These are phyloP conservation scores for Amphilophus citrinellus DNA, from an alignment of 2,113 vertebrate genomes.

Conservation along the genomic window DNA sequence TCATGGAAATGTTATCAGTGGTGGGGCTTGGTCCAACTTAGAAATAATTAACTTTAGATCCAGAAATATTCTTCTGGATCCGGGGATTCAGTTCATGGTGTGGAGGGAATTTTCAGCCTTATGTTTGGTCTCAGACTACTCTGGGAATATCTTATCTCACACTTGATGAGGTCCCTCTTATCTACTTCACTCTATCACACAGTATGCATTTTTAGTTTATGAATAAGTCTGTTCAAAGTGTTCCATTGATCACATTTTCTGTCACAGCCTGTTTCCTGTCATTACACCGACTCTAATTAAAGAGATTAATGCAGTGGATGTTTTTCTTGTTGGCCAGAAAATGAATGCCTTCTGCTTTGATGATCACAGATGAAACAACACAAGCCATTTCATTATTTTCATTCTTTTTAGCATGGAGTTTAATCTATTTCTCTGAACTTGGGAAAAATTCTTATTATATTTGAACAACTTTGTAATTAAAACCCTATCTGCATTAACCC, in stretches of 20 bases:
- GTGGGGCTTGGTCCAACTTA: background rate
- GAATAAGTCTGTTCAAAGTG: background rate
- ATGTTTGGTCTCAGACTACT: background rate
- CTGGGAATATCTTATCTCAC: no score
- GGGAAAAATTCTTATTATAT: background rate
- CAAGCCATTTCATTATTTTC: background rate
- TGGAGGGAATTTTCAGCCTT: background rate
- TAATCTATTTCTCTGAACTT: background rate
- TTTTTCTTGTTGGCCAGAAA: no score
- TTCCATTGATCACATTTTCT: background rate
- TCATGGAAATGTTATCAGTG: background rate
- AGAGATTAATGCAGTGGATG: background rate
- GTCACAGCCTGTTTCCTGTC: background rate
- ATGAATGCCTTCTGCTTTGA: background rate
- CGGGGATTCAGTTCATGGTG: background rate
- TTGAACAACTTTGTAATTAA: background rate
- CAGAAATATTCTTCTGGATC: background rate
- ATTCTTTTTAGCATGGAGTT: background rate
- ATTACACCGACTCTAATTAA: background rate
- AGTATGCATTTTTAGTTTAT: background rate
- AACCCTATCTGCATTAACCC: background rate
- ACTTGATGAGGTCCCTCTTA: background rate
- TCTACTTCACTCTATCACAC: background rate
- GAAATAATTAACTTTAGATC: slow-evolving; percentile 5
- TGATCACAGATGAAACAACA: background rate